phyloP scores from a whole-genome alignment of 1,140 invertebrate species.

The Ceratosolen solmsi region DNA sequence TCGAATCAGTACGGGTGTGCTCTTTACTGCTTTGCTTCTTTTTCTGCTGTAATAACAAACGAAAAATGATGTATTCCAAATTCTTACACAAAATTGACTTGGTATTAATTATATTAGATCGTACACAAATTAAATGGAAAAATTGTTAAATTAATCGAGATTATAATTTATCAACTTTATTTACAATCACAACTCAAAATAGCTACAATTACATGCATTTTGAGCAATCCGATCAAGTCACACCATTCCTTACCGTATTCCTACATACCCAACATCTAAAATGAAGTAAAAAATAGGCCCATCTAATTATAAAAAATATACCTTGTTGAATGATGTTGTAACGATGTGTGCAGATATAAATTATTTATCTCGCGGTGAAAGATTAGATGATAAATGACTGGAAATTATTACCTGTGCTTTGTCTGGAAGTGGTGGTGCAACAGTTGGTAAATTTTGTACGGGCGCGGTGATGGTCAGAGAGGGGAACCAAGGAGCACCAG shows the following conservation, averaged over 20 bases:
- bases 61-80: not conserved
- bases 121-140: not conserved
- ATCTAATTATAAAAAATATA: constrained; percentile 41
- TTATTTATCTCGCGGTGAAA: no score
- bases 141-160: not conserved
- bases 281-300: constrained; percentile 42
- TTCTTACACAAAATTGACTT: not conserved
- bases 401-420: constrained; percentile 62
- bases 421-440: constrained; percentile 59
- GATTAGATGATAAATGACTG: not conserved
- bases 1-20: constrained; percentile 64
- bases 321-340: not conserved
- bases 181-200: not conserved
- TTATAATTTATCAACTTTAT: not conserved
- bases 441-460: constrained; percentile 70
- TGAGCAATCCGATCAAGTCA: constrained; percentile 6
- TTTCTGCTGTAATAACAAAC: constrained; percentile 58
- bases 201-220: constrained; percentile 16
- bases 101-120: not conserved
- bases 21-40: constrained; percentile 63
- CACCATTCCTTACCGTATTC: constrained; percentile 41
- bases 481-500: constrained; percentile 79
- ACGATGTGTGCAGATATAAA: not conserved
- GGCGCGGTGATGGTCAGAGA: constrained; percentile 80
- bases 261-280: constrained; percentile 22